phyloP scores from a whole-genome alignment of 37 sponge, comb jelly and placozoan species.

The Theonella swinhoei region DNA sequence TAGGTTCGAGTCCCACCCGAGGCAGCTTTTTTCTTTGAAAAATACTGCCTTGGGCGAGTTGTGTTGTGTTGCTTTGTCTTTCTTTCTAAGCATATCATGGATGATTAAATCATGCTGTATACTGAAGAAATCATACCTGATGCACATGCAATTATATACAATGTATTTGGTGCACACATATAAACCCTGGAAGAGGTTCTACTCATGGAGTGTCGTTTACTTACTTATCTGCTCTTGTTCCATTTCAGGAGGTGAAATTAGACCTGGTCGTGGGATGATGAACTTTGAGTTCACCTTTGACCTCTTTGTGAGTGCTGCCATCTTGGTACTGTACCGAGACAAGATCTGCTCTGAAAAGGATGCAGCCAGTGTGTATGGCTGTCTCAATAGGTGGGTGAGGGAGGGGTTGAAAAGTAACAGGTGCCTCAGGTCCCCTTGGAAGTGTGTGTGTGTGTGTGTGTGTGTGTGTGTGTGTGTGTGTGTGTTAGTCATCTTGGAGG shows the following conservation, averaged over 20 bases:
- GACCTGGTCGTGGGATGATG: constrained; percentile 24
- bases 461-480: neutral
- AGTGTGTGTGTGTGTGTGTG: constrained; percentile 11
- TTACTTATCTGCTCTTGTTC: neutral
- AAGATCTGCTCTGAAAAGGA: constrained; percentile 49
- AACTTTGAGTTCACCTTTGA: constrained; percentile 86
- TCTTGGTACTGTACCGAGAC: constrained; percentile 54
- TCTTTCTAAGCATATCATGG: too few relatives aligned
- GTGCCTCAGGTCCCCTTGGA: neutral
- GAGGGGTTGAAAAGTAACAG: too few relatives aligned
- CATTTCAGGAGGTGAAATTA: constrained; percentile 50
- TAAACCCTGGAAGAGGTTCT: too few relatives aligned
- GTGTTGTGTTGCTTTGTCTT: too few relatives aligned
- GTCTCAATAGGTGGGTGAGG: constrained; percentile 63
- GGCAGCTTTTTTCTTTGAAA: too few relatives aligned
- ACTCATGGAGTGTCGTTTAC: too few relatives aligned
- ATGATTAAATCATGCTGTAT: too few relatives aligned
- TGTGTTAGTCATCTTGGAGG: neutral
- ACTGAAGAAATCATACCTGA: too few relatives aligned
- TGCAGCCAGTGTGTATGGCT: constrained; percentile 62
- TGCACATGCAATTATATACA: too few relatives aligned
- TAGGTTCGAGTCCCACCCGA: too few relatives aligned
- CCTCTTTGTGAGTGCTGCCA: constrained; percentile 86
- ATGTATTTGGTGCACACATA: too few relatives aligned
- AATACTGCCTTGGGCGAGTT: too few relatives aligned